These are phyloP conservation scores for Macaca nemestrina DNA, from an alignment of 2,113 vertebrate genomes.

Conservation along the genomic window DNA sequence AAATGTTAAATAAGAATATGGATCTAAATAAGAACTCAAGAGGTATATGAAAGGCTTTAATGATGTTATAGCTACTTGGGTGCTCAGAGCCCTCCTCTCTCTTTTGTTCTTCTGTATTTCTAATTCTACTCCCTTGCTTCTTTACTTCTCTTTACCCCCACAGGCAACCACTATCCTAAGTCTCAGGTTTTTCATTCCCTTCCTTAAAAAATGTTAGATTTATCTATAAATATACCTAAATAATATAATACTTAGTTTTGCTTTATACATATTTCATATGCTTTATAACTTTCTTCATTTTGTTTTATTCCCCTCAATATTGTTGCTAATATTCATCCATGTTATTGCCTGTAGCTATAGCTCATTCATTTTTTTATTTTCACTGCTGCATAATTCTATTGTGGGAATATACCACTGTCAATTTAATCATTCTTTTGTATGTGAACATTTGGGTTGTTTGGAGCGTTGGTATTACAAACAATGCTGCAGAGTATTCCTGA, in stretches of 20 bases:
- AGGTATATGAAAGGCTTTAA: background rate
- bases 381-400: background rate
- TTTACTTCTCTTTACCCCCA: background rate
- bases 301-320: background rate
- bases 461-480: background rate
- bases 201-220: background rate
- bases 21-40: background rate
- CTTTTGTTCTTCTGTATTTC: background rate
- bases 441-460: background rate
- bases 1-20: background rate
- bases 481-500: background rate
- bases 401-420: background rate
- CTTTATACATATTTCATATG: background rate
- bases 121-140: background rate
- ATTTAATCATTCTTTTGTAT: background rate
- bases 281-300: background rate
- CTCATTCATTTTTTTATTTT: background rate
- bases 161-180: background rate
- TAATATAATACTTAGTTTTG: background rate
- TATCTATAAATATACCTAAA: background rate
- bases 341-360: background rate
- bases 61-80: accelerated
- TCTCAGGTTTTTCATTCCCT: background rate
- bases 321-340: background rate
- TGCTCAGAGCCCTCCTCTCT: background rate